These are phyloP conservation scores for Acipenser oxyrinchus DNA, from an alignment of 2,797 vertebrate species.

Conservation along the genomic window DNA sequence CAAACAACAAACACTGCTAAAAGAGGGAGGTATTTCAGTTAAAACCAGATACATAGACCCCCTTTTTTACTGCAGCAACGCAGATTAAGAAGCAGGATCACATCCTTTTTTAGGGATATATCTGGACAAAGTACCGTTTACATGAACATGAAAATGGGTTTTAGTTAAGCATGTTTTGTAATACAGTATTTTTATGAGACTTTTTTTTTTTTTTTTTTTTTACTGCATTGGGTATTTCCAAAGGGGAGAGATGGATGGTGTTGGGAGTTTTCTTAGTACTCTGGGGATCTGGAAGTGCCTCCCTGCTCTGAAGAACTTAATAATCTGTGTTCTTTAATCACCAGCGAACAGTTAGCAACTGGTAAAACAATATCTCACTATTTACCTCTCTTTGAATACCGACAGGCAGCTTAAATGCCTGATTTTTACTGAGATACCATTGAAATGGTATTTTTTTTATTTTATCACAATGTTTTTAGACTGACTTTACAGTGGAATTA, in stretches of 20 bases:
- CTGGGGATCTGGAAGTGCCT: background rate
- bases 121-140: conserved; percentile 34
- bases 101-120: conserved; percentile 22
- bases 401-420: background rate
- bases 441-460: conserved; percentile 7
- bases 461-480: conserved; percentile 9
- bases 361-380: conserved; percentile 4
- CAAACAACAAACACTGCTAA: conserved; percentile 65
- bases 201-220: background rate
- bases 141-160: conserved; percentile 5
- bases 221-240: conserved; percentile 12
- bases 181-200: too few relatives aligned
- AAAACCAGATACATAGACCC: conserved; percentile 36
- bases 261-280: conserved; percentile 3
- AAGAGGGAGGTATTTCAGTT: conserved; percentile 80
- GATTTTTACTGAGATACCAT: background rate
- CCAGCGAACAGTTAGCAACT: conserved; percentile 18
- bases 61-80: conserved; percentile 6
- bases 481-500: background rate
- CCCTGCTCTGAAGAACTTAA: background rate
- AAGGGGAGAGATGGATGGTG: conserved; percentile 6
- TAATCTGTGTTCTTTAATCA: conserved; percentile 10
- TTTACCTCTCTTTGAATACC: conserved; percentile 10
- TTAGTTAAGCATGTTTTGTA: too few relatives aligned
- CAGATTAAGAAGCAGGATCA: background rate